Evolutionary conservation across 2,888 invertebrate genomes (phyloP).

Genomic region (Cheiracanthium punctorium): DNA sequence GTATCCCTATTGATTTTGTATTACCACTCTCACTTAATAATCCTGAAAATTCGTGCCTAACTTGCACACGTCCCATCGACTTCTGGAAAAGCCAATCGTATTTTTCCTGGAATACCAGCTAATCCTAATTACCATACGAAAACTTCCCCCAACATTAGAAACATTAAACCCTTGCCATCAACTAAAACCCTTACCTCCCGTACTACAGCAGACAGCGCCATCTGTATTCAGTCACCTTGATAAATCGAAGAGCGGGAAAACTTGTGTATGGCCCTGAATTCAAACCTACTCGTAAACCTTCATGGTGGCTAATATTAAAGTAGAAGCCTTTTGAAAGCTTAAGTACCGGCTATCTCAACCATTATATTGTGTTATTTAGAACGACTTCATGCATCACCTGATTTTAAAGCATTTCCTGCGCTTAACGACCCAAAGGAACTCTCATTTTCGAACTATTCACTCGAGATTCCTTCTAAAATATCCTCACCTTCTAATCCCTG

Average conservation of each 20-base stretch:
- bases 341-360: neutral
- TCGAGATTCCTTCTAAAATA: neutral
- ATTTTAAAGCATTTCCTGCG: conserved; percentile 1
- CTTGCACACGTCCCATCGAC: neutral
- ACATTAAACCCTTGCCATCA: conserved; percentile 12
- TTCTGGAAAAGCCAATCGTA: neutral
- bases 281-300: conserved; percentile 24
- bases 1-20: neutral
- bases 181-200: neutral
- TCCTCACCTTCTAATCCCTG: neutral
- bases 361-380: neutral
- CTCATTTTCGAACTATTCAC: neutral
- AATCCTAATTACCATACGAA: conserved; percentile 17
- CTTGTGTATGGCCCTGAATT: neutral
- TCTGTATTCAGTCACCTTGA: conserved; percentile 23
- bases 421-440: neutral
- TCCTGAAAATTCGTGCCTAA: neutral
- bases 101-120: neutral
- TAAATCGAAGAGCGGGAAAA: conserved; percentile 18
- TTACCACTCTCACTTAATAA: neutral
- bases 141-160: neutral
- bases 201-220: conserved; percentile 2
- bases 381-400: neutral
- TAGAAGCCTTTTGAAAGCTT: conserved; percentile 19
- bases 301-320: conserved; percentile 16